These are phyloP conservation scores for Xiphias gladius DNA, from an alignment of 2,113 vertebrate genomes.

Conservation along the genomic window DNA sequence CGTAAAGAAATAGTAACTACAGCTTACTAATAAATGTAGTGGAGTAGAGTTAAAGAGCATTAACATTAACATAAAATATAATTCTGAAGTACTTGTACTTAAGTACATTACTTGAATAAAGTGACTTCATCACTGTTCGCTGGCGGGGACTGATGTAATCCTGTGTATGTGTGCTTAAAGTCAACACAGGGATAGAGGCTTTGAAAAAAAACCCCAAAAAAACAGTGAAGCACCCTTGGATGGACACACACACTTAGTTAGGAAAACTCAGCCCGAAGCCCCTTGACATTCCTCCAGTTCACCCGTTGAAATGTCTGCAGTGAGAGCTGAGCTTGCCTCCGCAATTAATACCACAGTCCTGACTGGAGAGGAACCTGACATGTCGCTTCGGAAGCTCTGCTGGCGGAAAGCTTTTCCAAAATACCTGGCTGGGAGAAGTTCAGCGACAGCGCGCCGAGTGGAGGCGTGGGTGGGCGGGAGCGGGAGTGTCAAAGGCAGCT, in stretches of 20 bases:
- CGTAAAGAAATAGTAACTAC: no score
- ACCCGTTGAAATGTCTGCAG: constrained; percentile 50
- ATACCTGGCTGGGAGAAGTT: constrained; percentile 21
- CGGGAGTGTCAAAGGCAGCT: constrained; percentile 42
- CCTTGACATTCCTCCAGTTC: constrained; percentile 60
- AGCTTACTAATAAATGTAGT: not conserved
- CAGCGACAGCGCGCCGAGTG: constrained; percentile 21
- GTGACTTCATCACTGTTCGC: not conserved
- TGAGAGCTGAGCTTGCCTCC: constrained; percentile 35
- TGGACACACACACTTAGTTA: constrained; percentile 1
- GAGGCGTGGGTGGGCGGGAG: constrained; percentile 12
- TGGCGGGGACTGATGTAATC: not conserved
- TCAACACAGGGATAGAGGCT: not conserved
- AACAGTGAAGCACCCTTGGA: not conserved
- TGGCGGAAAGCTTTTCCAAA: constrained; percentile 29
- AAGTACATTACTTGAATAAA: not conserved
- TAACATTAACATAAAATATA: no score
- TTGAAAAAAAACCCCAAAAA: not conserved
- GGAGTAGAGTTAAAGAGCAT: not conserved
- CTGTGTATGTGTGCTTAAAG: not conserved
- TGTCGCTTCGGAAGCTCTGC: constrained; percentile 52
- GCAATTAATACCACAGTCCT: constrained; percentile 56
- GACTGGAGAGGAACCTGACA: constrained; percentile 43
- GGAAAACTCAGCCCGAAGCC: not conserved
- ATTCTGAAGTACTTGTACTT: not conserved